These are phyloP conservation scores for Chrysolina oricalcia DNA, from an alignment of 2,888 invertebrate species.

Conservation along the genomic window DNA sequence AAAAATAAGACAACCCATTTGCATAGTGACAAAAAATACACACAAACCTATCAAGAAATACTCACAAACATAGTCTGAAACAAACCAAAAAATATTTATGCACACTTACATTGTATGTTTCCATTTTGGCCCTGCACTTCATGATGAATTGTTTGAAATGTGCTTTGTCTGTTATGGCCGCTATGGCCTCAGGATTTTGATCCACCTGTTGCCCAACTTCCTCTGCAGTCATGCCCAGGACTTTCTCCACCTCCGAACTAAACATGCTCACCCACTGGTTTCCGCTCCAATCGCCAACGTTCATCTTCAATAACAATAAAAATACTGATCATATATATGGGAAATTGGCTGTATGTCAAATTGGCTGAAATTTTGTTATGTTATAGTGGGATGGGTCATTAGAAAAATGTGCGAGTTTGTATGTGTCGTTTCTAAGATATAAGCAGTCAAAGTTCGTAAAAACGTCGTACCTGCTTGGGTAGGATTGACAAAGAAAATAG, in stretches of 20 bases:
- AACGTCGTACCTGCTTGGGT: no score
- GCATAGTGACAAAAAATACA: conserved; percentile 5
- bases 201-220: conserved; percentile 86
- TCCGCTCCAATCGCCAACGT: conserved; percentile 90
- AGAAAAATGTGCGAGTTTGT: no score
- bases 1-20: conserved; percentile 60
- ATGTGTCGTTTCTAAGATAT: no score
- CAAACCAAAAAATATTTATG: no score
- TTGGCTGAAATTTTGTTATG: no score
- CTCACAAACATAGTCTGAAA: no score
- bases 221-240: conserved; percentile 82
- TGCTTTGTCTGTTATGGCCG: conserved; percentile 81
- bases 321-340: no score
- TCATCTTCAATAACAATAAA: conserved; percentile 75
- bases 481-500: no score
- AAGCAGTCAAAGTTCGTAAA: no score
- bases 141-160: conserved; percentile 88
- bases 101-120: conserved; percentile 86
- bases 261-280: conserved; percentile 95
- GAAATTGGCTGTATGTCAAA: no score
- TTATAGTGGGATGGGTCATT: no score
- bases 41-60: neutral
- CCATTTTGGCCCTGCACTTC: conserved; percentile 90
- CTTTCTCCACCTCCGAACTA: conserved; percentile 85
- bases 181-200: conserved; percentile 78